These are phyloP conservation scores for Rallus limicola DNA, from an alignment of 2,113 vertebrate genomes.

Conservation along the genomic window DNA sequence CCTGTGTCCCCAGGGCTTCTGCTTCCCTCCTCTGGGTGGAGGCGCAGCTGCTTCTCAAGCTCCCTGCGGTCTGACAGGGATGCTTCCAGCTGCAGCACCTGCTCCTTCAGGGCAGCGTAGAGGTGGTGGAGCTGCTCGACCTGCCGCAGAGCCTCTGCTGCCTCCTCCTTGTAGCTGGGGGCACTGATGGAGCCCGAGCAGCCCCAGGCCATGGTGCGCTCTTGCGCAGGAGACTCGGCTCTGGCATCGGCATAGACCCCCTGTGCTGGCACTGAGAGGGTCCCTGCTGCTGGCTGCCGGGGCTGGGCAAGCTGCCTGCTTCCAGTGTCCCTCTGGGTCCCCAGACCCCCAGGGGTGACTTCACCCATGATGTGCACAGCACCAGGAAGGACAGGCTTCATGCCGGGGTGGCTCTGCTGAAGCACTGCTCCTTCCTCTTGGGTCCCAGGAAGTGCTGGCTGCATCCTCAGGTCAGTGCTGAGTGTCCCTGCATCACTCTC, in stretches of 20 bases:
- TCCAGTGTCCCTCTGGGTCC: neutral
- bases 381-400: neutral
- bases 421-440: neutral
- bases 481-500: accelerated
- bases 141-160: conserved; percentile 59
- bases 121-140: conserved; percentile 54
- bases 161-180: neutral
- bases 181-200: too few species aligned
- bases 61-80: conserved; percentile 40
- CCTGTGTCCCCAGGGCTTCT: too few species aligned
- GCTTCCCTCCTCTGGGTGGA: too few species aligned
- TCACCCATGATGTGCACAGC: too few species aligned
- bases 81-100: conserved; percentile 59
- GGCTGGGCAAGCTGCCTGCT: neutral
- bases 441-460: neutral
- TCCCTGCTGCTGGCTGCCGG: neutral
- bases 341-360: neutral
- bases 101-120: conserved; percentile 64
- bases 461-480: accelerated
- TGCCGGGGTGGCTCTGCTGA: neutral
- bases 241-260: too few species aligned
- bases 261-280: neutral
- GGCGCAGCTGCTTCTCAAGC: conserved; percentile 46
- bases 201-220: too few species aligned
- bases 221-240: too few species aligned